These are phyloP conservation scores for Platysternon megacephalum DNA, from an alignment of 2,113 vertebrate genomes.

Conservation along the genomic window DNA sequence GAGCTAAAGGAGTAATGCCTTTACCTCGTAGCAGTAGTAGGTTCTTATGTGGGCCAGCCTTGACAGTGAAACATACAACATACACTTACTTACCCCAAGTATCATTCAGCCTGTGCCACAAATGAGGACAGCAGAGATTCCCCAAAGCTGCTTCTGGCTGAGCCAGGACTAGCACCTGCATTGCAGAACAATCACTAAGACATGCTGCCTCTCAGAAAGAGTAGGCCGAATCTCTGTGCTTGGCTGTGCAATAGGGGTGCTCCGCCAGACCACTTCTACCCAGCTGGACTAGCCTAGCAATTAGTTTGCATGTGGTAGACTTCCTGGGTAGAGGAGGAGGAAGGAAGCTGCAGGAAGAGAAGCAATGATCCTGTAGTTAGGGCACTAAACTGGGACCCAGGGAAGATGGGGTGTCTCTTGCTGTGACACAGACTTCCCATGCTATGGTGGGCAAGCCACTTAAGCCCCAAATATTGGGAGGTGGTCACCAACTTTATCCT, in stretches of 20 bases:
- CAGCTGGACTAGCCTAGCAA: background rate
- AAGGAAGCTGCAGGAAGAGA: background rate
- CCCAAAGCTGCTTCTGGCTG: background rate
- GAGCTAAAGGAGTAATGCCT: background rate
- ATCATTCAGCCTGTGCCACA: background rate
- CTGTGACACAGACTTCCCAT: background rate
- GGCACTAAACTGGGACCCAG: background rate
- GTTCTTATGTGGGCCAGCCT: background rate
- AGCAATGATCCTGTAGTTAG: background rate
- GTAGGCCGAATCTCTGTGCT: background rate
- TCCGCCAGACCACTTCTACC: background rate
- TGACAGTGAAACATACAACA: background rate
- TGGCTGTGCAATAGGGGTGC: background rate
- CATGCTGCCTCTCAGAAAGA: background rate
- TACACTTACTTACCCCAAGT: background rate
- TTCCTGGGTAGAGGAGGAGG: background rate
- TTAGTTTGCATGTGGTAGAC: background rate
- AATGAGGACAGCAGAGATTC: background rate
- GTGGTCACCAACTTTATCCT: background rate
- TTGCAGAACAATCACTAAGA: background rate
- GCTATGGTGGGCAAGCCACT: background rate
- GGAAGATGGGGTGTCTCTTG: background rate
- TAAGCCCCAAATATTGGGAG: background rate
- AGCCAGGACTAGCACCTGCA: background rate
- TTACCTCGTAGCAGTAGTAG: background rate